These are phyloP conservation scores for Acrobasis consociella DNA, from an alignment of 2,888 invertebrate genomes.

Conservation along the genomic window DNA sequence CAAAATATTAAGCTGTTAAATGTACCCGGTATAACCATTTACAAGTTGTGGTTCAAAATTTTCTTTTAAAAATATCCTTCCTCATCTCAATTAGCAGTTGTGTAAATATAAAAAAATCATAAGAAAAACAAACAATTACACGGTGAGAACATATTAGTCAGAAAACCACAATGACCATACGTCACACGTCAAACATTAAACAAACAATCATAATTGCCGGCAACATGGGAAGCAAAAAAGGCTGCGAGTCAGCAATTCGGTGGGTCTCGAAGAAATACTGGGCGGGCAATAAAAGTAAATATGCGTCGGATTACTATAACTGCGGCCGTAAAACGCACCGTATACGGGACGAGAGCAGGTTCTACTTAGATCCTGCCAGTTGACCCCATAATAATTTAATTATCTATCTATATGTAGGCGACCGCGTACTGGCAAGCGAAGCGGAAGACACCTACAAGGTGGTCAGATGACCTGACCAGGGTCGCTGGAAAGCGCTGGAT, in stretches of 20 bases:
- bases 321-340: slow-evolving; percentile 23
- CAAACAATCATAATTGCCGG: slow-evolving; percentile 16
- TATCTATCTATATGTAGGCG: too few relatives aligned
- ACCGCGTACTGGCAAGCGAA: too few relatives aligned
- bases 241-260: slow-evolving; percentile 26
- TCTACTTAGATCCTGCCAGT: background rate
- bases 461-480: too few relatives aligned
- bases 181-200: background rate
- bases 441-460: too few relatives aligned
- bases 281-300: slow-evolving; percentile 60
- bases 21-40: too few relatives aligned
- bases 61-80: too few relatives aligned
- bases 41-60: too few relatives aligned
- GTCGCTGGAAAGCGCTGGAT: too few relatives aligned
- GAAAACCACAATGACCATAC: background rate
- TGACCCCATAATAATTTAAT: background rate
- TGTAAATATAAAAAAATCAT: too few relatives aligned
- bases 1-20: too few relatives aligned
- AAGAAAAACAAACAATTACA: background rate
- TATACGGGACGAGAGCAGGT: slow-evolving; percentile 6
- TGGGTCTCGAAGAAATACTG: slow-evolving; percentile 40
- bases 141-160: background rate
- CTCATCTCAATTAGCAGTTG: too few relatives aligned
- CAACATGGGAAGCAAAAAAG: slow-evolving; percentile 20
- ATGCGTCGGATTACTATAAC: slow-evolving; percentile 42